Base-by-base conservation (phyloP, 1,140 invertebrate genomes). In the Zeugodacus cucurbitae region DNA sequence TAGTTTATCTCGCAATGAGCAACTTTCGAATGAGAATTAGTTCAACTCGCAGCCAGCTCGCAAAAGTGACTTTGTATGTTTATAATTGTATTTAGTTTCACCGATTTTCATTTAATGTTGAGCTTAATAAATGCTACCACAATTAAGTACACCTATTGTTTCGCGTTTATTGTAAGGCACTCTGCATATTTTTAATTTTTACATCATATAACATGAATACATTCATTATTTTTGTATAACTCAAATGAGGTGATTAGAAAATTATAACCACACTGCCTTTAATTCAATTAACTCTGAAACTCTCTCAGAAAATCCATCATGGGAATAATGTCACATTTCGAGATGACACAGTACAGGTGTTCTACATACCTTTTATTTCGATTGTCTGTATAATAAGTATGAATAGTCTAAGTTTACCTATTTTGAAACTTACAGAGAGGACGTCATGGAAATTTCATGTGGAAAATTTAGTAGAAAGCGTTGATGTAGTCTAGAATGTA, bases 61-160 rank as follows among this genome's bases (percentile, higher is more conserved):
- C 32, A 37, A 74, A 54, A 74, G 17, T 44, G 22, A 17, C 70
- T 74, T 34, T 74, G 70, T 37, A 44, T 41, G 34, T 74, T 20
- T 41, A 29, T 86, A 86, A 86, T 86, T 32, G 82, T 86, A 57
- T 58, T 86, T 86, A 86, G 82, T 86, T 86, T 86, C 82, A 54
- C 82, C 82, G 82, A 86, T 86, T 86, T 86, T 57, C 57, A 26
- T 32, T 86, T 54, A 57, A 57, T 57, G 82, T 54, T 86, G 82
- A 34, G 54, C 41, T 86, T 86, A 58, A 86, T 86, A 86, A 86
- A 29, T 34, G 29, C 26, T 44, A 74, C 67, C 70, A 34, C 32
- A 74, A n/a, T 74, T 74, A 74, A 8, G 29, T 74, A 74, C 70
- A 74, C 37, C 70, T 41, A 74, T 74, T 74, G 70, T 74, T 74